Base-by-base conservation (phyloP, 2,797 vertebrate genomes). In the Poecilia gillii region DNA sequence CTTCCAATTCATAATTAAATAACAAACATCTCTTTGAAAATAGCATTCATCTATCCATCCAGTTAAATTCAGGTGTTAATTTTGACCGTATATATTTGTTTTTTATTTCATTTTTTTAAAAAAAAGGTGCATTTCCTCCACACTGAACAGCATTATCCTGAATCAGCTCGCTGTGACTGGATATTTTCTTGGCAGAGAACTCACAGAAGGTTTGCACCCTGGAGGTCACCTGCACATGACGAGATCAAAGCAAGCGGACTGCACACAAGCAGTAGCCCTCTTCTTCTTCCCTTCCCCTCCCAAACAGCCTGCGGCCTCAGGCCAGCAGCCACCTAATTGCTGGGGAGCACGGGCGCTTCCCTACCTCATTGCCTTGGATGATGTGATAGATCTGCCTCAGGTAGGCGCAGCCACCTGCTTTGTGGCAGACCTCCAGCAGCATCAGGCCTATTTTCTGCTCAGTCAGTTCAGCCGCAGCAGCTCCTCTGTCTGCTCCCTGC, bases 281-380 rank as follows among this genome's bases (percentile, higher is more conserved):
- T 78, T 74, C 83, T 84, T 83, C 83, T 76, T 75, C 25, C 75
- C 85, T 84, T 87, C 85, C 84, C 89, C 91, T 79, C 85, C 84
- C 87, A 95, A 96, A 96, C 91, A 93, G 90, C 93, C 93, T 90
- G 90, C 96, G 95, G 97, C 96, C 96, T 96, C 97, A 97, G 96
- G 96, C 96, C 96, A 98, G 95, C 97, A 96, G 96, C 96, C 97
- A 97, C 95, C 96, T 99, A 99, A 99, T 98, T 98, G 97, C 96
- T 97, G 95, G 94, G 96, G 96, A 97, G 97, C 98, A 97, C 95
- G 95, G 96, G 96, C 89, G 92, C 97, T 97, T 98, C 97, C 97
- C 95, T 98, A 99, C 98, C 98, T 99, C 98, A 99, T 99, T 99
- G 98, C 98, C 97, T 96, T 92, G 97, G 96, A 99, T 97, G 98